Base-by-base conservation (phyloP, 2,888 invertebrate genomes). In the Liodrosophila aerea region DNA sequence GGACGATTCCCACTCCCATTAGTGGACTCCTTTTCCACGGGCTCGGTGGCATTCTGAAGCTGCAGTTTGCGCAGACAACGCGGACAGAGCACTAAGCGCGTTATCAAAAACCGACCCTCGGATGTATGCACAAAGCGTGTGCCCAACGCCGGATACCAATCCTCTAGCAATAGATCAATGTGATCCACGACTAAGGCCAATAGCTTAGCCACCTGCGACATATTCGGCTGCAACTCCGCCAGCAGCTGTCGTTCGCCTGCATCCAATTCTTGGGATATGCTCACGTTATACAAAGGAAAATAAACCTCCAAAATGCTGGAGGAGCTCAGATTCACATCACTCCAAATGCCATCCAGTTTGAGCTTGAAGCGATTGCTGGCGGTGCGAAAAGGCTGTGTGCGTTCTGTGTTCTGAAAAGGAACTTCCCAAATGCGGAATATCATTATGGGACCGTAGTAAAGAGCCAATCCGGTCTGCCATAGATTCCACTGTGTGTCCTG, bases 121-220 rank as follows among this genome's bases (percentile, higher is more conserved):
- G 98, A 98, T 0, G 98, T 98, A 89, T 99, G 99, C 1, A 98
- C 97, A 91, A 99, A 99, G 34, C 99, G 93, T 0, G 98, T 98
- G 13, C 98, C 98, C 52, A 98, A 91, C 0, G 97, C 97, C 0
- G 98, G 98, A 89, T 98, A 99, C 99, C 99, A 99, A 90, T 99
- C 99, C 89, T 99, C 99, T 0, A 99, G 91, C 44, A 99, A 91
- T 47, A 98, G 94, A 89, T 99, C 99, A 65, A 99, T 95, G 87
- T 98, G 98, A 89, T 98, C 98, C 0, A 98, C 97, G 2, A 97
- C 93, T 27, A 98, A 90, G 0, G 98, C 96, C 54, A 98, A 89
- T 11, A 98, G 90, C 84, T 96, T 95, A 0, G 97, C 94, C 66
- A 96, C 92, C 39, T 94, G 93, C 85, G 96, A 95, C 5, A 94